Conservation (phyloP, 2,113 vertebrate species). For the Hypomesus transpacificus region DNA sequence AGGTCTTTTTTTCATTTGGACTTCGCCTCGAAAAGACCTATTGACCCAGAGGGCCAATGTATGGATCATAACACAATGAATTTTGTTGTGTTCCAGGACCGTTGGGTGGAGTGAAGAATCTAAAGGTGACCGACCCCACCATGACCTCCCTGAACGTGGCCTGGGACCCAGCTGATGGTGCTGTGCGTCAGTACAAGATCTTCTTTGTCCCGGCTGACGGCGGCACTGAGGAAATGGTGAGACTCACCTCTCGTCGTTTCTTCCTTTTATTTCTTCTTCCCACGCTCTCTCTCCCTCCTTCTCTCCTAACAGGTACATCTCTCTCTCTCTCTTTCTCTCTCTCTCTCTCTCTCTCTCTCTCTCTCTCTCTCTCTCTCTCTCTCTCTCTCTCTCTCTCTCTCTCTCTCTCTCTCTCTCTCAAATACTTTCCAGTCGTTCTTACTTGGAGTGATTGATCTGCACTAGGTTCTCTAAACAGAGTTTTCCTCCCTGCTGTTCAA, state of each 20-base stretch:
- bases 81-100: conserved; percentile 72
- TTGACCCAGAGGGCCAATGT: too few species aligned
- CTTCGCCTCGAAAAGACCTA: conserved; percentile 10
- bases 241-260: not conserved
- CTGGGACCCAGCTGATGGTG: conserved; percentile 94
- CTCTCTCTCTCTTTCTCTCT: too few species aligned
- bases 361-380: too few species aligned
- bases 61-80: too few species aligned
- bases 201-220: conserved; percentile 80
- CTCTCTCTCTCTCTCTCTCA: too few species aligned
- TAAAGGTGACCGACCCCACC: conserved; percentile 86
- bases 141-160: conserved; percentile 86
- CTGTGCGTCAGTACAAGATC: conserved; percentile 90
- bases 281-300: too few species aligned
- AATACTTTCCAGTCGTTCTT: too few species aligned
- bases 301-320: too few species aligned
- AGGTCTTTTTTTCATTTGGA: not conserved
- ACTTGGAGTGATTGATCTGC: too few species aligned
- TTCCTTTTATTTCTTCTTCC: not conserved
- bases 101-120: conserved; percentile 84
- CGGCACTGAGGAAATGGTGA: conserved; percentile 85
- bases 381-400: too few species aligned
- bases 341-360: too few species aligned
- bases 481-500: conserved; percentile 1
- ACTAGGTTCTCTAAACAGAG: not conserved